phyloP scores from a whole-genome alignment of 1,140 invertebrate genomes.

The Notospermus geniculatus region DNA sequence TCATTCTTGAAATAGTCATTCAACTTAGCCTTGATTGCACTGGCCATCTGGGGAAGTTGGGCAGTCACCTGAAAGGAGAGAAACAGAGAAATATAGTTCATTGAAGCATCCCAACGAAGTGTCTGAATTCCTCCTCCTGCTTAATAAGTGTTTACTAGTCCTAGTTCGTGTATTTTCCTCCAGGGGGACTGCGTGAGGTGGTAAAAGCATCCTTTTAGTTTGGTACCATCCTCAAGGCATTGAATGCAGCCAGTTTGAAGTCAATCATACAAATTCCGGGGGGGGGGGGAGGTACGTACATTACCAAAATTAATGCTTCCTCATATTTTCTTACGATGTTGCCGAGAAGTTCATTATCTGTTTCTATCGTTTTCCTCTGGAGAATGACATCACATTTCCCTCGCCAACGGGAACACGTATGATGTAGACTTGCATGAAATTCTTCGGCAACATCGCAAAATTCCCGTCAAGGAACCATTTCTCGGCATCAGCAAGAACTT shows the following conservation, averaged over 20 bases:
- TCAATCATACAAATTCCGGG: not conserved
- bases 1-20: no score
- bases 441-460: constrained; percentile 16
- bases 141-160: constrained; percentile 17
- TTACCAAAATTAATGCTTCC: no score
- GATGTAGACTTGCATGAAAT: constrained; percentile 26
- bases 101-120: constrained; percentile 27
- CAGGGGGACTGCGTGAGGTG: constrained; percentile 26
- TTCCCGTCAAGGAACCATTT: constrained; percentile 23
- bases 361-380: constrained; percentile 10
- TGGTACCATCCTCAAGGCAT: not conserved
- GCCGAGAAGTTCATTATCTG: not conserved
- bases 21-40: no score
- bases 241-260: not conserved
- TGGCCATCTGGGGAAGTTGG: no score
- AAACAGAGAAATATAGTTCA: no score
- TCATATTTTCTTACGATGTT: not conserved
- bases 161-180: constrained; percentile 23
- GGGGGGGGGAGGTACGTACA: not conserved
- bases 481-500: not conserved
- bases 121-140: constrained; percentile 14
- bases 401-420: constrained; percentile 18
- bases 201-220: constrained; percentile 26
- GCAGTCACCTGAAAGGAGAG: no score
- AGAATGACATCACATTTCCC: constrained; percentile 16